phyloP scores from a whole-genome alignment of 2,888 invertebrate genomes.

The Seira ritae region DNA sequence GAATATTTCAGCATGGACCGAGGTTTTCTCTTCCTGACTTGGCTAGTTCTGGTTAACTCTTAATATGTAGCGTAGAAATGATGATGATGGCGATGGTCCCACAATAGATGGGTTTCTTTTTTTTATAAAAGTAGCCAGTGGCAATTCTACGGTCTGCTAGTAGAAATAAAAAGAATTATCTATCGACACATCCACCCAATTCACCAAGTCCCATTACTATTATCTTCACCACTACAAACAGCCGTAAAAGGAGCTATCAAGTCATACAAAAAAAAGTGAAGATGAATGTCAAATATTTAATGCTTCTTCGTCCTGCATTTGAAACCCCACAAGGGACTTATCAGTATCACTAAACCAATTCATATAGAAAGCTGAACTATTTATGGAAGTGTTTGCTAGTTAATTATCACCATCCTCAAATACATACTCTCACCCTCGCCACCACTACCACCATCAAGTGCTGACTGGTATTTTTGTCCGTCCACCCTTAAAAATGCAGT shows the following conservation, averaged over 20 bases:
- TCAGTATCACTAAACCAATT: conserved; percentile 14
- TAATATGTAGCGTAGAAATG: conserved; percentile 4
- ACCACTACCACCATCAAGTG: too few relatives aligned
- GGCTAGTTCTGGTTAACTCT: neutral
- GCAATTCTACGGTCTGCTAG: conserved; percentile 73
- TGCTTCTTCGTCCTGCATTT: conserved; percentile 34
- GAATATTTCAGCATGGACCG: conserved; percentile 9
- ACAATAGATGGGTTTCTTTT: neutral
- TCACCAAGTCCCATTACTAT: conserved; percentile 73
- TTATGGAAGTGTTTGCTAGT: conserved; percentile 13
- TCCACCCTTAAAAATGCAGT: neutral
- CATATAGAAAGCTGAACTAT: conserved; percentile 3
- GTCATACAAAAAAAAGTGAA: conserved; percentile 49
- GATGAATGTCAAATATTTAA: conserved; percentile 48
- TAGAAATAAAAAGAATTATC: conserved; percentile 69
- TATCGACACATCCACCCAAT: conserved; percentile 73
- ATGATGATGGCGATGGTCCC: conserved; percentile 11
- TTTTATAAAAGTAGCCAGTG: conserved; percentile 61
- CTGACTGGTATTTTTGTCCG: neutral
- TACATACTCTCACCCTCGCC: neutral
- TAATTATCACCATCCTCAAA: conserved; percentile 16
- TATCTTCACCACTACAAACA: conserved; percentile 71
- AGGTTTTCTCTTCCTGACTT: neutral
- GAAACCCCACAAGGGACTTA: conserved; percentile 49
- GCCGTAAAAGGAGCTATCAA: conserved; percentile 63